phyloP scores from a whole-genome alignment of 2,113 vertebrate genomes.

The Phyllostomus discolor region DNA sequence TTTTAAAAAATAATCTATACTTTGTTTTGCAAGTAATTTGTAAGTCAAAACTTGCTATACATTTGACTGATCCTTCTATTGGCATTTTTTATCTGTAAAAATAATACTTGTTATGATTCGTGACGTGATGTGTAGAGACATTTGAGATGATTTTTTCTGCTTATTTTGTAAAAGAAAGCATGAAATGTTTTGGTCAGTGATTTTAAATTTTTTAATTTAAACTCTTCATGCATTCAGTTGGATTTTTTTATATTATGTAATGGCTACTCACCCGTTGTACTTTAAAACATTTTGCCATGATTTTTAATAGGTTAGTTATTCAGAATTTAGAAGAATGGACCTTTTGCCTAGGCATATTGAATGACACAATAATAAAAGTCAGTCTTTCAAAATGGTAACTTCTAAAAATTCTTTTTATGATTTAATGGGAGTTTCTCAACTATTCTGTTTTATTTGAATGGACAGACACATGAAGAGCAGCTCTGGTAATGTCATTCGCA shows the following conservation, averaged over 20 bases:
- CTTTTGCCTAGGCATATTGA: slow-evolving; percentile 4
- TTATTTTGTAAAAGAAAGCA: background rate
- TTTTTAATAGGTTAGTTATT: slow-evolving; percentile 13
- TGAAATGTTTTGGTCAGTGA: background rate
- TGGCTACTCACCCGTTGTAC: background rate
- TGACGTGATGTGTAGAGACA: background rate
- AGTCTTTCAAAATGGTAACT: background rate
- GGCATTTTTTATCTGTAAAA: background rate
- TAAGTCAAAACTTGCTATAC: background rate
- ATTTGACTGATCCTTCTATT: background rate
- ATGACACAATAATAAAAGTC: background rate
- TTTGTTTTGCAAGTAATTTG: background rate
- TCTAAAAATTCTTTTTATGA: slow-evolving; percentile 19
- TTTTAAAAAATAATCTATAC: background rate
- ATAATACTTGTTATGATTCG: background rate
- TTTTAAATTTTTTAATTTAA: slow-evolving; percentile 33
- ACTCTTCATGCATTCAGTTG: background rate
- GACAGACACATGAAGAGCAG: background rate
- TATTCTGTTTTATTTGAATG: slow-evolving; percentile 35
- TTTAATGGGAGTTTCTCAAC: slow-evolving; percentile 28
- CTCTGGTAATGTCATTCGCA: slow-evolving; percentile 40
- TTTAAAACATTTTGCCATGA: background rate
- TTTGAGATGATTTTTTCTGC: background rate
- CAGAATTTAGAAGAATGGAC: background rate
- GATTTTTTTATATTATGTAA: background rate